phyloP scores from a whole-genome alignment of 2,113 vertebrate genomes.

The Oreochromis aureus region DNA sequence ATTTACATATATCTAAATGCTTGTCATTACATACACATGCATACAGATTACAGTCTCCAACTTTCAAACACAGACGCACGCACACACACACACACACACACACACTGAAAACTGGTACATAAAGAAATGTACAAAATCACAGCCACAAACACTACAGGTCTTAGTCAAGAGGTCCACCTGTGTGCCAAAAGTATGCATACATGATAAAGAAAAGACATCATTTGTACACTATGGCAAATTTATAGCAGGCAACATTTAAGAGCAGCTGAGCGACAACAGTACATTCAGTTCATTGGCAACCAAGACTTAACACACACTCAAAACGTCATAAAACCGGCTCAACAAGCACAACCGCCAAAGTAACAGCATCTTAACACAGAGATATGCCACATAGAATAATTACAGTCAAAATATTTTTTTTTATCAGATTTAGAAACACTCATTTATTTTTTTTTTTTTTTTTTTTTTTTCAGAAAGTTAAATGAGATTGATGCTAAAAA shows the following conservation, averaged over 20 bases:
- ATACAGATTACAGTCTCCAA: slow-evolving; percentile 20
- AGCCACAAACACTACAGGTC: slow-evolving; percentile 54
- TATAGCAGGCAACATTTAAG: slow-evolving; percentile 63
- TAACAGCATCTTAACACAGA: slow-evolving; percentile 13
- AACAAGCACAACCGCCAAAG: slow-evolving; percentile 10
- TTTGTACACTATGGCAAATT: slow-evolving; percentile 66
- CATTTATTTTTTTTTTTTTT: neutral
- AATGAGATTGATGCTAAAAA: neutral
- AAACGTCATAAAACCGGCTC: slow-evolving; percentile 29
- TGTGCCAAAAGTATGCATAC: slow-evolving; percentile 60
- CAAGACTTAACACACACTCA: slow-evolving; percentile 9
- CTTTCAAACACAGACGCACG: slow-evolving; percentile 5
- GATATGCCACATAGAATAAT: neutral
- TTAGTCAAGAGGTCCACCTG: slow-evolving; percentile 44
- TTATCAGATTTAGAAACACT: neutral
- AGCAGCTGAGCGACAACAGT: slow-evolving; percentile 63
- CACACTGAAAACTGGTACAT: slow-evolving; percentile 41
- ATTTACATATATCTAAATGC: slow-evolving; percentile 36
- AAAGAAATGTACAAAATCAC: slow-evolving; percentile 59
- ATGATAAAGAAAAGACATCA: slow-evolving; percentile 63
- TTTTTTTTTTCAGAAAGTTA: neutral
- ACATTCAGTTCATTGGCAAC: slow-evolving; percentile 68
- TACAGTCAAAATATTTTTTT: neutral
- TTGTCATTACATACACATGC: slow-evolving; percentile 35
- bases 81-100: neutral